These are phyloP conservation scores for Caenorhabditis panamensis DNA, from an alignment of 2,888 invertebrate species.

Conservation along the genomic window DNA sequence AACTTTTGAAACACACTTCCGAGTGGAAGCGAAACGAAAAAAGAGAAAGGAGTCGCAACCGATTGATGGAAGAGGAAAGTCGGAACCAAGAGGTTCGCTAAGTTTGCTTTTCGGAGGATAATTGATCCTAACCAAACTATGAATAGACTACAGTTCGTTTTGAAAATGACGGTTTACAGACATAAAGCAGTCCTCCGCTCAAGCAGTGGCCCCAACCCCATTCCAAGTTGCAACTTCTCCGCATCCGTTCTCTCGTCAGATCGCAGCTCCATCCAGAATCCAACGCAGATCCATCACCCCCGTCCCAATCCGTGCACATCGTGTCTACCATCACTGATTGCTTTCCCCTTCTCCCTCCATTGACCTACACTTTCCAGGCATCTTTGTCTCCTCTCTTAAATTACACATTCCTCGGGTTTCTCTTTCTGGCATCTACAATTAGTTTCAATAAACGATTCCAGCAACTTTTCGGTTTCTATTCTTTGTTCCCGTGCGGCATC, in stretches of 20 bases:
- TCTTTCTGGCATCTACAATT: slow-evolving; percentile 11
- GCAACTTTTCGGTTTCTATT: background rate
- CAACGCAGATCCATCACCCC: slow-evolving; percentile 55
- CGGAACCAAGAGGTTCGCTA: slow-evolving; percentile 30
- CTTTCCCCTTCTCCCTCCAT: background rate
- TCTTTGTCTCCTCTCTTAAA: slow-evolving; percentile 22
- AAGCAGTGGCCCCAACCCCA: slow-evolving; percentile 54
- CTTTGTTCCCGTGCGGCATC: background rate
- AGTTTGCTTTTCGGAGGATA: slow-evolving; percentile 22
- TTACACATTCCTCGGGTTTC: slow-evolving; percentile 50
- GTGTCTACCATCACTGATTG: slow-evolving; percentile 41
- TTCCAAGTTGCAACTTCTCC: slow-evolving; percentile 57
- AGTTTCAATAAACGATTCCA: slow-evolving; percentile 19
- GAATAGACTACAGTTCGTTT: slow-evolving; percentile 1
- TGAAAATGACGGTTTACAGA: slow-evolving; percentile 10
- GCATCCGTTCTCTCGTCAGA: slow-evolving; percentile 58
- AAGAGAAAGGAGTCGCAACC: slow-evolving; percentile 17
- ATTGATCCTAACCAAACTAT: slow-evolving; percentile 10
- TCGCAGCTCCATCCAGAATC: slow-evolving; percentile 55
- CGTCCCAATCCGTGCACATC: slow-evolving; percentile 51
- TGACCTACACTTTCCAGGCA: slow-evolving; percentile 17
- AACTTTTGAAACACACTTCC: slow-evolving; percentile 23
- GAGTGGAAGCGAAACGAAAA: slow-evolving; percentile 6
- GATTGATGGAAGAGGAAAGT: slow-evolving; percentile 19
- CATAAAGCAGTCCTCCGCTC: slow-evolving; percentile 56